A percentile compares a stretch with the other conserved stretches of the same genome.
These are phyloP conservation scores for Microcebus griseorufus DNA, from an alignment of 2,113 vertebrate genomes.

Conservation along the genomic window DNA sequence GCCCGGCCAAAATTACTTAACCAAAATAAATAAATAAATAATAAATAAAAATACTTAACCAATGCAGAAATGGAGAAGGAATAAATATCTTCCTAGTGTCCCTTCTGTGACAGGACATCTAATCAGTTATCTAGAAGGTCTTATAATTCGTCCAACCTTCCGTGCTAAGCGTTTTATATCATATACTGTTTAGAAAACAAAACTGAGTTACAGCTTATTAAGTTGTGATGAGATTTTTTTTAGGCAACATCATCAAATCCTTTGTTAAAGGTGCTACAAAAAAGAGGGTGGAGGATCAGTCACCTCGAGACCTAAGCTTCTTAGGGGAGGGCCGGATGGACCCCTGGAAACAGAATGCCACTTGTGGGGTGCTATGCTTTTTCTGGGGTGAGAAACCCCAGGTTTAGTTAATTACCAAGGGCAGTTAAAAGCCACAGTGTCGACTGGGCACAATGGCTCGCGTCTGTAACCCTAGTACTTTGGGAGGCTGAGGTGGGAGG, in stretches of 20 bases:
- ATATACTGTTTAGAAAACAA: not conserved
- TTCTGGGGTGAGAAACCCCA: no score
- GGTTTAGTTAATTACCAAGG: not conserved
- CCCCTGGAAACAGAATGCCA: accelerated
- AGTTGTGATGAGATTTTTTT: not conserved
- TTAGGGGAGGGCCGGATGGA: not conserved
- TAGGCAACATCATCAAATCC: no score
- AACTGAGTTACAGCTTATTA: not conserved
- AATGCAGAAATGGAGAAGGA: not conserved
- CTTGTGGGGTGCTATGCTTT: not conserved
- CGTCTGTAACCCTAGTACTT: no score
- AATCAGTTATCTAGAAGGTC: not conserved
- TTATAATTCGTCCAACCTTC: not conserved
- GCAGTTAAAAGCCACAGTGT: not conserved
- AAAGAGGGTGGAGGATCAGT: not conserved
- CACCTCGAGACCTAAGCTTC: not conserved
- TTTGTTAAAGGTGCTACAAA: not conserved
- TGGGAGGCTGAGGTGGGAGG: no score
- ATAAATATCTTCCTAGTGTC: not conserved
- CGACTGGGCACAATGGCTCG: no score
- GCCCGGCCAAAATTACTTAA: not conserved
- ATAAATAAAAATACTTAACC: not conserved
- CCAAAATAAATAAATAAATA: no score
- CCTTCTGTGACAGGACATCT: not conserved
- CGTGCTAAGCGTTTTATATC: not conserved